These are phyloP conservation scores for Automeris io DNA, from an alignment of 2,888 invertebrate genomes.

Conservation along the genomic window DNA sequence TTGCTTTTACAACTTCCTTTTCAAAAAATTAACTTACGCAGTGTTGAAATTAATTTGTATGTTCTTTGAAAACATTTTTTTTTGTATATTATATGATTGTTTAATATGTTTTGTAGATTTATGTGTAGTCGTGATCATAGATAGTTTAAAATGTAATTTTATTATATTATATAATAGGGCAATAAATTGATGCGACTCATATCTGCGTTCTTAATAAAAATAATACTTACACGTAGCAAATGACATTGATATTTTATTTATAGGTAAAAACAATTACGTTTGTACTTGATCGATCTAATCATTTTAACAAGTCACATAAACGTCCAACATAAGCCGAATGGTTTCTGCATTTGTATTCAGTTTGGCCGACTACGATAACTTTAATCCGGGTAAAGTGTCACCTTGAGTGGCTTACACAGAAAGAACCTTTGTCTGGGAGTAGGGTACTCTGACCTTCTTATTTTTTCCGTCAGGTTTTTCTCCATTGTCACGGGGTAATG, in stretches of 20 bases:
- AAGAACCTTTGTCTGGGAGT: slow-evolving; percentile 68
- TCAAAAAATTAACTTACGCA: slow-evolving; percentile 4
- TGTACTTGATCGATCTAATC: slow-evolving; percentile 26
- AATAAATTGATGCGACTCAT: too few species aligned
- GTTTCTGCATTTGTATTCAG: slow-evolving; percentile 70
- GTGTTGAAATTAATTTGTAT: too few species aligned
- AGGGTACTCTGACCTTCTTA: slow-evolving; percentile 62
- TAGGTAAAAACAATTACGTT: not conserved
- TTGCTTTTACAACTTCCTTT: not conserved
- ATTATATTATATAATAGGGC: too few species aligned
- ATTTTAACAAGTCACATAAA: slow-evolving; percentile 39
- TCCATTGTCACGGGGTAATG: slow-evolving; percentile 58
- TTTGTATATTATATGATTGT: too few species aligned
- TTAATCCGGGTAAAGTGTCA: slow-evolving; percentile 75
- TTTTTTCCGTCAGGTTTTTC: slow-evolving; percentile 63
- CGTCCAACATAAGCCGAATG: slow-evolving; percentile 31
- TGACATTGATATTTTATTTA: too few species aligned
- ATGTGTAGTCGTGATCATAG: too few species aligned
- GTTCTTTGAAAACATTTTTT: too few species aligned
- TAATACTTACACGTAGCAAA: too few species aligned
- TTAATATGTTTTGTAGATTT: too few species aligned
- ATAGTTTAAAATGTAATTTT: too few species aligned
- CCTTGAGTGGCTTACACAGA: slow-evolving; percentile 70
- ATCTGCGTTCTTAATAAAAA: too few species aligned
- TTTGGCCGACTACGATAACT: slow-evolving; percentile 72